These are phyloP conservation scores for Labroides dimidiatus DNA, from an alignment of 2,797 vertebrate genomes.

Conservation along the genomic window DNA sequence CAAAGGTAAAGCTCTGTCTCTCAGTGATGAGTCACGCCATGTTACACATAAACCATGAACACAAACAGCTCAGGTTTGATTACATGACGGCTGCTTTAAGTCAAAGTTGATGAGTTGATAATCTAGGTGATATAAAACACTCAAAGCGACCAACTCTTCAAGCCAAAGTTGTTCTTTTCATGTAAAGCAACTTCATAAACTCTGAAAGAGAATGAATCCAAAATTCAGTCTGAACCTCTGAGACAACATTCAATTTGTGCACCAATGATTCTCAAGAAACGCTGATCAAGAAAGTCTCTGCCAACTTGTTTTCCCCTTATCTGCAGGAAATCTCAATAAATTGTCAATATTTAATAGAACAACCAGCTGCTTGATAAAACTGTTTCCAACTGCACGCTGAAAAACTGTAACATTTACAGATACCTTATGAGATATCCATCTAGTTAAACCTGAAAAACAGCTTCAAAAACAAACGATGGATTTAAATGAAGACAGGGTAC, in stretches of 20 bases:
- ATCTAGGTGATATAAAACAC: background rate
- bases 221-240: no score
- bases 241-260: no score
- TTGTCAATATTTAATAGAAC: conserved; percentile 32
- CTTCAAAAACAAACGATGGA: background rate
- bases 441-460: background rate
- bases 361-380: conserved; percentile 2
- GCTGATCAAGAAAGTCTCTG: background rate
- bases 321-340: background rate
- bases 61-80: conserved; percentile 17
- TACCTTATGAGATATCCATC: background rate
- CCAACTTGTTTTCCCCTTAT: background rate
- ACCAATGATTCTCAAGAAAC: no score
- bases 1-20: conserved; percentile 54
- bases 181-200: background rate
- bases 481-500: background rate
- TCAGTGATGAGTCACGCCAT: conserved; percentile 75
- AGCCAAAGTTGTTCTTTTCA: background rate
- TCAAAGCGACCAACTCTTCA: background rate
- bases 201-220: background rate
- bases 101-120: background rate
- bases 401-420: background rate
- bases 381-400: background rate
- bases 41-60: conserved; percentile 66
- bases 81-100: background rate